Base-by-base conservation (phyloP, 2,113 vertebrate genomes). In the Podarcis cretensis region DNA sequence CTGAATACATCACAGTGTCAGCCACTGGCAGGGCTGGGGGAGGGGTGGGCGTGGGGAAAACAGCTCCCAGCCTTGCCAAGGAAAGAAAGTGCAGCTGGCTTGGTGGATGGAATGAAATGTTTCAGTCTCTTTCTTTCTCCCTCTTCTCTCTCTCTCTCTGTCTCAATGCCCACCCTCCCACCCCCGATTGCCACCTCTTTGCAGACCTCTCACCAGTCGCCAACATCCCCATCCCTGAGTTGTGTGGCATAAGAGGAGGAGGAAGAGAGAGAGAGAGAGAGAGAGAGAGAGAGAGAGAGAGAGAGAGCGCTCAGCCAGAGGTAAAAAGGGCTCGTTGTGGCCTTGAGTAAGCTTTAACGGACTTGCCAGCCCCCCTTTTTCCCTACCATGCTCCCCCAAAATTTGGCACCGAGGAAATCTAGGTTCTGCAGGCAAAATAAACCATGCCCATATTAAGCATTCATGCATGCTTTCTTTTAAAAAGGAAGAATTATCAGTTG, bases 1-100 rank as follows among this genome's bases (percentile, higher is more conserved):
- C 81, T 78, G 87, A 69, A 84, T 78, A 21, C 87, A 89, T 78
- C 87, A 77, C 87, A 37, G 73, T 83, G 81, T 84, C 87, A 78
- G 87, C 87, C 32, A 40, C 81, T 69, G 87, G 75, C 32, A 20
- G 9, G 78, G 75, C 8, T 20, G 54, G 87, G 85, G 80, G 87
- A 21, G 2, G 54, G 73, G 81, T 32, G 57, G 87, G 71, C 59
- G 59, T 27, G 59, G 59, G 81, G 81, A 74, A 63, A 74, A 21
- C 30, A 5, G n/a, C 54, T 73, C 87, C 13, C 32, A 18, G 23
- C 43, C 6, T 73, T 32, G 80, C 87, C 80, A 65, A 76, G 80
- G 37, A 7, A 25, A 40, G 48, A 63, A 74, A 35, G 73, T 37
- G 87, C 87, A 82, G 81, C 87, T 66, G 87, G 87, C 80, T 63